Conservation (phyloP, 1,140 invertebrate genomes). For the Tetragnatha versicolor region DNA sequence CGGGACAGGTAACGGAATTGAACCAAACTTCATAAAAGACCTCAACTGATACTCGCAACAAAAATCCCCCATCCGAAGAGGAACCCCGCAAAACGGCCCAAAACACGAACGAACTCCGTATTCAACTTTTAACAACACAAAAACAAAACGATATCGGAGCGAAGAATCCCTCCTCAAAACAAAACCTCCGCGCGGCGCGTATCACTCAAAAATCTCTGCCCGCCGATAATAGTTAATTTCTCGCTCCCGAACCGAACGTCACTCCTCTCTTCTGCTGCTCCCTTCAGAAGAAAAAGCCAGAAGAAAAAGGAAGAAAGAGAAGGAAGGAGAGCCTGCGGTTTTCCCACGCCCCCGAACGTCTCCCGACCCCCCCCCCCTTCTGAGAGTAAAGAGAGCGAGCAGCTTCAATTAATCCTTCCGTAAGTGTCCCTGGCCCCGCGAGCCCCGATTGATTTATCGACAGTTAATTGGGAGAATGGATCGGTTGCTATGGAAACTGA, state of each 20-base stretch:
- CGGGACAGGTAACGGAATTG: no score
- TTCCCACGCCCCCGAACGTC: constrained; percentile 34
- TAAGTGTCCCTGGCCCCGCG: constrained; percentile 51
- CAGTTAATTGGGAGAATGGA: constrained; percentile 55
- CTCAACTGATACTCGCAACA: no score
- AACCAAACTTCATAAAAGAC: no score
- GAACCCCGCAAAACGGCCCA: no score
- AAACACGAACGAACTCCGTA: no score
- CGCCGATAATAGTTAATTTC: constrained; percentile 35
- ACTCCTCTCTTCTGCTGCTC: not conserved
- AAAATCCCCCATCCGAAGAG: no score
- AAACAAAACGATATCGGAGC: not conserved
- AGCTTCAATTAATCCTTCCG: constrained; percentile 53
- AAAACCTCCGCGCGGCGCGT: not conserved
- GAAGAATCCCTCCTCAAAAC: no score
- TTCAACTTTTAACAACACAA: no score
- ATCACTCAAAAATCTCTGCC: constrained; percentile 27
- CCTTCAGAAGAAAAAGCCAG: constrained; percentile 35
- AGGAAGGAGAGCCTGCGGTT: constrained; percentile 35
- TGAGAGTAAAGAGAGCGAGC: constrained; percentile 33
- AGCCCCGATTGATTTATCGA: constrained; percentile 54
- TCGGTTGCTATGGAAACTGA: constrained; percentile 53
- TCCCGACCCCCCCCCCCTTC: not conserved
- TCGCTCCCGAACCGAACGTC: not conserved
- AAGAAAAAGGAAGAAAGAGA: not conserved